Percentiles rank a stretch among this genome's conserved stretches.
Conservation (phyloP, 2,113 vertebrate genomes). For the Excalfactoria chinensis region DNA sequence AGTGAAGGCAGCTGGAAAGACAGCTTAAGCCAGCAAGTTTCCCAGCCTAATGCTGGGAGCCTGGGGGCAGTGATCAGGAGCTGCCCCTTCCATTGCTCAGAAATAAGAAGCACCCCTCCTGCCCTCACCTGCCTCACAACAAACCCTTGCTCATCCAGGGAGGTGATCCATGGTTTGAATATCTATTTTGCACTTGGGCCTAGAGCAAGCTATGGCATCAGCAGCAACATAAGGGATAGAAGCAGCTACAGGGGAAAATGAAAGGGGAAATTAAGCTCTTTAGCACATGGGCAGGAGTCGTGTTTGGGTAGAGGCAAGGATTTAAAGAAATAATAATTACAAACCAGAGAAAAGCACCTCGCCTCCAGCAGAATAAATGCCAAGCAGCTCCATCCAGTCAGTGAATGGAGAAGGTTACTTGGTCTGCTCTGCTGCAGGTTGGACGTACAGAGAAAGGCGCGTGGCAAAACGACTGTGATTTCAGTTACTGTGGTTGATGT, state of each 20-base stretch:
- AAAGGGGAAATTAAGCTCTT: constrained; percentile 23
- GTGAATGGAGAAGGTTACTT: background rate
- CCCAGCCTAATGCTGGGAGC: background rate
- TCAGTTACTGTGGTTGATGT: background rate
- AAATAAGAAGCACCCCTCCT: background rate
- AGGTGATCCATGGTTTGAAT: constrained; percentile 1
- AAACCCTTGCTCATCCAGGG: background rate
- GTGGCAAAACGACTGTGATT: background rate
- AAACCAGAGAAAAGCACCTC: background rate
- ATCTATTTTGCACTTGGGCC: constrained; percentile 13
- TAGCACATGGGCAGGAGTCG: background rate
- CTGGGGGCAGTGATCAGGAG: background rate
- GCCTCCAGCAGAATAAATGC: background rate
- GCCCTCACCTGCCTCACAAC: background rate
- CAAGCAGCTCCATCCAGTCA: background rate
- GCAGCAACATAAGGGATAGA: background rate
- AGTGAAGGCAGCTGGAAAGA: constrained; percentile 53
- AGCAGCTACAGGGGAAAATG: background rate
- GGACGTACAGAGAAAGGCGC: background rate
- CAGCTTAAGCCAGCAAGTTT: constrained; percentile 32
- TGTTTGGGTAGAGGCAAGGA: background rate
- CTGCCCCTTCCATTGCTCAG: constrained; percentile 10
- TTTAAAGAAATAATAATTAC: constrained; percentile 4
- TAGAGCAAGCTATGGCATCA: background rate
- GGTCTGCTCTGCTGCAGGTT: background rate